phyloP scores from a whole-genome alignment of 2,797 vertebrate genomes.

The Muraenolepis orangiensis region DNA sequence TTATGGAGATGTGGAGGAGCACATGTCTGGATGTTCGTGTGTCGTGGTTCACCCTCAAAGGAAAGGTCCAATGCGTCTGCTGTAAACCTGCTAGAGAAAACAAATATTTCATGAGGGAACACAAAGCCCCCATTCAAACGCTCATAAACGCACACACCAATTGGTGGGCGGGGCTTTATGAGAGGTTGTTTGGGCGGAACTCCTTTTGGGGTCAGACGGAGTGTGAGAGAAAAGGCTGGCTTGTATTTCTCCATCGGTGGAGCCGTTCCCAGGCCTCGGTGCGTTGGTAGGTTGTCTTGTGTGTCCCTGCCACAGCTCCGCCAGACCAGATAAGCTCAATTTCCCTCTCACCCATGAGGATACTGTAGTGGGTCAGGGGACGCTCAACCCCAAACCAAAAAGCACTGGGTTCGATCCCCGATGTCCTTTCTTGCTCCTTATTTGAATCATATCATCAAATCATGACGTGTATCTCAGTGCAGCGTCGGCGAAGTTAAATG shows the following conservation, averaged over 20 bases:
- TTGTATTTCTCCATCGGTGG: conserved; percentile 35
- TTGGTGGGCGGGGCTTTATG: conserved; percentile 12
- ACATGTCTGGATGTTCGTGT: too few species aligned
- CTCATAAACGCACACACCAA: too few species aligned
- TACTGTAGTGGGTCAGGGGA: too few species aligned
- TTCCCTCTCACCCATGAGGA: background rate
- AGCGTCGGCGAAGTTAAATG: background rate
- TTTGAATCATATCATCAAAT: too few species aligned
- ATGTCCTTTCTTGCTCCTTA: background rate
- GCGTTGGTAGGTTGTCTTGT: background rate
- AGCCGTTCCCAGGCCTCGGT: background rate
- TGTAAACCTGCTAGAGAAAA: too few species aligned
- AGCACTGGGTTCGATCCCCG: too few species aligned
- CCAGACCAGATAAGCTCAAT: background rate
- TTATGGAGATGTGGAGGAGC: too few species aligned
- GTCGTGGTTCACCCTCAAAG: too few species aligned
- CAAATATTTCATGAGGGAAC: too few species aligned
- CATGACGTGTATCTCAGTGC: background rate
- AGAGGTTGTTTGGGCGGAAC: background rate
- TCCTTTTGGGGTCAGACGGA: conserved; percentile 66
- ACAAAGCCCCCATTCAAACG: too few species aligned
- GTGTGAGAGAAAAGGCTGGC: conserved; percentile 70
- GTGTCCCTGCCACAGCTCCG: too few species aligned
- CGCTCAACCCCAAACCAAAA: background rate
- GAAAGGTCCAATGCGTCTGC: too few species aligned